Evolutionary conservation across 2,797 vertebrate species (phyloP), one percentile per base, ranked within the genome.

Genomic region (Melanotaenia maccullochi): DNA sequence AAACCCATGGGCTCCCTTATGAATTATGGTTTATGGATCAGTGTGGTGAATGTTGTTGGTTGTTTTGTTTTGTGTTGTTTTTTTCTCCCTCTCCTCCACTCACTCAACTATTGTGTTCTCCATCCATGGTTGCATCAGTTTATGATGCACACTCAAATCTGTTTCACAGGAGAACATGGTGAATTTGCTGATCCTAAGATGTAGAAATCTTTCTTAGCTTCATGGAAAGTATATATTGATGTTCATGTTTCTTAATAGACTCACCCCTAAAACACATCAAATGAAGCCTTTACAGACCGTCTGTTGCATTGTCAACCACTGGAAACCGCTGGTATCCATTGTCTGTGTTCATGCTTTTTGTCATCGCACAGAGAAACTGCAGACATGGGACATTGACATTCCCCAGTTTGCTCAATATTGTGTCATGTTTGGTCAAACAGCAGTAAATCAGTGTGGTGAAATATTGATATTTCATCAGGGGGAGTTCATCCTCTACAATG

Each of bases 401-500:
- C 30, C 61, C 73, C 68, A 24, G 35, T 78, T 80, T 82, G 73
- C 57, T 92, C 88, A 66, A 87, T 91, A 85, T 75, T 78, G 81
- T 91, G 88, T 87, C 89, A 85, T 87, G 88, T 92, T 90, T 91
- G 85, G 85, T 90, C 87, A 90, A 89, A 90, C 33, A 24, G 85
- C 82, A 86, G 81, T 80, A 85, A 91, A 90, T 89, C 85, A 77
- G 76, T 65, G 28, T 60, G 64, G 76, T 81, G 87, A 88, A 82
- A 87, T 92, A 90, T 90, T 92, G 90, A 92, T 91, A 89, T 91
- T 90, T 92, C 83, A 86, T 92, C 87, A 87, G 79, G 77, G 82
- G 22, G 65, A 84, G 87, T 79, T 89, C 82, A 69, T 65, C 81
- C 74, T 80, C 76, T 65, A 65, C 63, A 56, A 75, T 56, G 30